phyloP scores from a whole-genome alignment of 2,888 invertebrate genomes.

The Masnerella sp. region DNA sequence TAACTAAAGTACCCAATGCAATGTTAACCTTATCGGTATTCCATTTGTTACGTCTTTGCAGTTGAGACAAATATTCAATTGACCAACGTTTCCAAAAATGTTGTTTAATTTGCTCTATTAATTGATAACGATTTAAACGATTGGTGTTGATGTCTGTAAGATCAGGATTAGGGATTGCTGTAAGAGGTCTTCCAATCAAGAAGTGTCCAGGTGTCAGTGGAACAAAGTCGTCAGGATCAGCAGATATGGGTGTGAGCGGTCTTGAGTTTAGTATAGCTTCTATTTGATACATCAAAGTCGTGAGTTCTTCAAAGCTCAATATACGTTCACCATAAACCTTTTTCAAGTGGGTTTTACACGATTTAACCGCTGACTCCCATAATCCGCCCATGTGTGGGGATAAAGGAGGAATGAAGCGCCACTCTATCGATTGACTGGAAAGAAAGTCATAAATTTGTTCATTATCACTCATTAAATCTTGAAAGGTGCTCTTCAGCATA shows the following conservation, averaged over 20 bases:
- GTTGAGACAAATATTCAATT: conserved; percentile 31
- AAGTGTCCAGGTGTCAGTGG: conserved; percentile 45
- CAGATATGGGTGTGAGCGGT: conserved; percentile 45
- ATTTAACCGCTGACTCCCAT: conserved; percentile 64
- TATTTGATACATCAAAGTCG: conserved; percentile 31
- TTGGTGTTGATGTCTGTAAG: conserved; percentile 14
- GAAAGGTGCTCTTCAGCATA: background rate
- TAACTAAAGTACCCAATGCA: background rate
- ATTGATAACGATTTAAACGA: conserved; percentile 41
- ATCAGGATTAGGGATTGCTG: conserved; percentile 19
- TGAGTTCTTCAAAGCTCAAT: conserved; percentile 62
- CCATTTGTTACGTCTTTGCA: conserved; percentile 14
- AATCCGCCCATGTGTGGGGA: conserved; percentile 65
- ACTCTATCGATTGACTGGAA: conserved; percentile 36
- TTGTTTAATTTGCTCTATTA: conserved; percentile 31
- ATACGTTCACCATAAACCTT: background rate
- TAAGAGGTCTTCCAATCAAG: conserved; percentile 36
- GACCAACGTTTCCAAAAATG: conserved; percentile 54
- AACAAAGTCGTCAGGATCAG: conserved; percentile 41
- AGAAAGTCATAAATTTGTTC: conserved; percentile 19
- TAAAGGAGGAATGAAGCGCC: conserved; percentile 64
- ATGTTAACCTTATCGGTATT: background rate
- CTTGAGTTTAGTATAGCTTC: conserved; percentile 53
- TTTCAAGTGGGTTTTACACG: conserved; percentile 48
- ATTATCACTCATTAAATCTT: background rate